Evolutionary conservation across 2,113 vertebrate species (phyloP).

Genomic region (Syngnathus scovelli): DNA sequence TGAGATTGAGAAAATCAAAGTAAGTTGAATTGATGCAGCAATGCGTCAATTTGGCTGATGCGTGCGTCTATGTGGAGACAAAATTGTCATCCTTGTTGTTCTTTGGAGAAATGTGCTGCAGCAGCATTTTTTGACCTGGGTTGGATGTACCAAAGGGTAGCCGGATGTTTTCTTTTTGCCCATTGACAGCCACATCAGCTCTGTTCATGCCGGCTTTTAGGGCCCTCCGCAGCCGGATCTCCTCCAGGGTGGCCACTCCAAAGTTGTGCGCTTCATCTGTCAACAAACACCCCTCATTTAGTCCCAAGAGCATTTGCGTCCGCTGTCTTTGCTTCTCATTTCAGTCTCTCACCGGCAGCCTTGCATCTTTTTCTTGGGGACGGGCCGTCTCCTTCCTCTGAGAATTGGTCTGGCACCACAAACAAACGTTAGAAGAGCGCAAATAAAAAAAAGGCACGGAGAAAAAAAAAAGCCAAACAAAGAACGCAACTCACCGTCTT

Average conservation of each 20-base stretch:
- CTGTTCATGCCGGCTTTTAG: conserved; percentile 82
- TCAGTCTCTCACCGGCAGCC: conserved; percentile 70
- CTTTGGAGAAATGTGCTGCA: too few species aligned
- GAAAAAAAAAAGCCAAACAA: not conserved
- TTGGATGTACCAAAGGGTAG: conserved; percentile 64
- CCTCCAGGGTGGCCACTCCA: conserved; percentile 88
- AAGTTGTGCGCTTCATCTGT: conserved; percentile 82
- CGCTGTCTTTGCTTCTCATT: not conserved
- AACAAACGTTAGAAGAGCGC: not conserved
- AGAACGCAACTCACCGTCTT: conserved; percentile 71
- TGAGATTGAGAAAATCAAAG: not conserved
- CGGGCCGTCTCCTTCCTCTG: conserved; percentile 88
- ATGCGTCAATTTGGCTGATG: not conserved
- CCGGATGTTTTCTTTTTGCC: conserved; percentile 80
- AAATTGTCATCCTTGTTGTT: too few species aligned
- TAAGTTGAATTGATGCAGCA: not conserved
- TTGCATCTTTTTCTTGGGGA: conserved; percentile 74
- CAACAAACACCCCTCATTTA: not conserved
- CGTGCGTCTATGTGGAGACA: not conserved
- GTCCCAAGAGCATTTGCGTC: not conserved
- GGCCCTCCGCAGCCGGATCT: conserved; percentile 84
- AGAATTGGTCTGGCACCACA: conserved; percentile 82
- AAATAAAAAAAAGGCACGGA: too few species aligned
- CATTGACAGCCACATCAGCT: conserved; percentile 50
- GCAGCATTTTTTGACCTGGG: conserved; percentile 65